Evolutionary conservation across 2,888 invertebrate genomes (phyloP), one percentile per base, ranked within the genome.

Genomic region (Archaeoteleia sp.): DNA sequence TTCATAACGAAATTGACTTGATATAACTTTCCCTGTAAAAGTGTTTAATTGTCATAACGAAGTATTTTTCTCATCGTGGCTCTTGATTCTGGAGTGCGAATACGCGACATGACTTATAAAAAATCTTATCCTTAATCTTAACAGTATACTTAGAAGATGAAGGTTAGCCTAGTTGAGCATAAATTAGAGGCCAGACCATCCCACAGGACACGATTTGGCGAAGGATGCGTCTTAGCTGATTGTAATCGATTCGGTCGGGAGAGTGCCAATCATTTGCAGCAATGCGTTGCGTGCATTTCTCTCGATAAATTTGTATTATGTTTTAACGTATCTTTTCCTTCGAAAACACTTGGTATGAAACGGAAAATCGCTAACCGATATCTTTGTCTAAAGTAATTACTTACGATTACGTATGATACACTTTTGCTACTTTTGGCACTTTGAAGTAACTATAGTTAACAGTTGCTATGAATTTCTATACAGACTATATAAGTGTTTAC

Each of bases 151-250:
- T 79, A 74, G 73, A 79, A 77, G 77, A 77, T 78, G 74, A 78
- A 80, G 75, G 73, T 83, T 82, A 83, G 77, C 75, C 83, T 83
- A 83, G 79, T 82, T 83, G 83, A 82, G 83, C 83, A 83, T 81
- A 78, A 77, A 77, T 82, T 80, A 80, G 71, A 81, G 82, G 82
- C 83, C 75, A 82, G 82, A 82, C 81, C 80, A 80, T 81, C 79
- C 79, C 67, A 68, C 67, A 66, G 51, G 32, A 42, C 46, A 35
- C 43, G 42, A 27, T 23, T 53, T 32, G 15, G 54, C 48, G 55
- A 51, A 61, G 78, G 80, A 83, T 82, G 79, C 76, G 77, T 78
- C 79, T 61, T 79, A 78, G 82, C 83, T 83, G 83, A 83, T 83
- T 83, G 83, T 83, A 82, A 81, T 77, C 71, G 72, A 55, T 67